Percentiles rank a stretch among this genome's conserved stretches.
Conservation (phyloP, 2,113 vertebrate species). For the Capreolus pygargus region DNA sequence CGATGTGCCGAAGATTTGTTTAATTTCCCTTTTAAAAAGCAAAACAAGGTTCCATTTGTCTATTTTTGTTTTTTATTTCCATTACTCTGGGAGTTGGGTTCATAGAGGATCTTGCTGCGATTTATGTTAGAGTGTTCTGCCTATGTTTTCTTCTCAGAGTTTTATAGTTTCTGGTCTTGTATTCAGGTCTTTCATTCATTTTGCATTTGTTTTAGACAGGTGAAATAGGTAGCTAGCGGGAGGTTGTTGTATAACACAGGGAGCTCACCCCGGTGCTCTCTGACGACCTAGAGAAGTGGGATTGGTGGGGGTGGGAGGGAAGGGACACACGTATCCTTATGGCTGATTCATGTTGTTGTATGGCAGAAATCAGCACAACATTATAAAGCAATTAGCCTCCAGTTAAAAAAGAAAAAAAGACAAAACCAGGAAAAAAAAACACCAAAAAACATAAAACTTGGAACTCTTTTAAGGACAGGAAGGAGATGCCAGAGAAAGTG, state of each 20-base stretch:
- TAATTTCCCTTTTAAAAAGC: constrained; percentile 20
- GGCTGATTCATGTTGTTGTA: neutral
- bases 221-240: neutral
- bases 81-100: neutral
- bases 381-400: neutral
- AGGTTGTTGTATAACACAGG: neutral
- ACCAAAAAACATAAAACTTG: constrained; percentile 33
- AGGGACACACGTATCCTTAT: neutral
- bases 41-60: neutral
- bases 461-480: constrained; percentile 47
- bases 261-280: neutral
- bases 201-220: neutral
- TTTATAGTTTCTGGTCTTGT: neutral
- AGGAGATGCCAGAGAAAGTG: constrained; percentile 44
- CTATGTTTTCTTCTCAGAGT: neutral
- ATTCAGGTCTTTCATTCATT: neutral
- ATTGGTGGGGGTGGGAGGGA: neutral
- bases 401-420: neutral
- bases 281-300: neutral
- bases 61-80: neutral
- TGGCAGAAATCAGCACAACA: neutral
- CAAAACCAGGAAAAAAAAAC: neutral
- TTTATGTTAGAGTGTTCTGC: neutral
- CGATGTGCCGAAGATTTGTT: constrained; percentile 49
- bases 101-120: neutral